These are phyloP conservation scores for Danio rerio DNA, from an alignment of 2,113 vertebrate species.

Conservation along the genomic window GRCz12tu NC_133182.1:60116001-60116500, in stretches of 20 bases:
- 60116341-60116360: background rate
- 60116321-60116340: background rate
- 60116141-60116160: background rate
- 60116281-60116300: background rate
- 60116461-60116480: conserved; percentile 52
- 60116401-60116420: background rate
- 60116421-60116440: background rate
- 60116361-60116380: background rate
- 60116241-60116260: background rate
- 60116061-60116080: background rate
- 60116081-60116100: background rate
- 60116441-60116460: background rate
- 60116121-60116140: background rate
- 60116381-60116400: background rate
- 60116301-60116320: background rate
- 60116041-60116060: background rate
- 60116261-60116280: background rate
- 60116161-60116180: background rate
- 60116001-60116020: background rate
- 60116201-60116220: background rate
- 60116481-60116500: conserved; percentile 50
- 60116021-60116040: background rate
- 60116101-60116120: background rate
- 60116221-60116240: background rate
- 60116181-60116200: background rate